A percentile compares a stretch with the other conserved stretches of the same genome.
phyloP scores from a whole-genome alignment of 1,140 invertebrate species.

The Limonius californicus region DNA sequence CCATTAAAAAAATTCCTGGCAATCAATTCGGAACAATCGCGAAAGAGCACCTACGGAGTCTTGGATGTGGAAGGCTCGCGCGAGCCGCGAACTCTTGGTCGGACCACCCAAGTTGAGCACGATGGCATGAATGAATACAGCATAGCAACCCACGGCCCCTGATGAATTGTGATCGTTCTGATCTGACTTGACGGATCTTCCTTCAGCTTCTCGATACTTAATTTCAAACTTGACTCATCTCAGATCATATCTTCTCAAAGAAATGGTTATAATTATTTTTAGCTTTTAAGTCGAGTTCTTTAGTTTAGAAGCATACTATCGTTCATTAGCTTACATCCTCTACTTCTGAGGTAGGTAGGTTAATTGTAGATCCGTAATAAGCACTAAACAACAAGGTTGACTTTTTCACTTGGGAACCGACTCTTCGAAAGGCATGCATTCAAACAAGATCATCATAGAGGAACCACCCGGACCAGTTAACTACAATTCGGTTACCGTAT shows the following conservation, averaged over 20 bases:
- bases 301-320: neutral
- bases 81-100: conserved; percentile 26
- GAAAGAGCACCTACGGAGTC: no score
- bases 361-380: neutral
- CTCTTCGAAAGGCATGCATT: no score
- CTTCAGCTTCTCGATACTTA: conserved; percentile 24
- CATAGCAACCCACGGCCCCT: conserved; percentile 38
- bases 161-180: conserved; percentile 40
- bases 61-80: conserved; percentile 11
- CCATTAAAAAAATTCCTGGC: no score
- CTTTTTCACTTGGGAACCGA: no score
- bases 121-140: conserved; percentile 38
- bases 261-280: conserved; percentile 9
- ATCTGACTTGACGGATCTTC: conserved; percentile 36
- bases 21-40: no score
- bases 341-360: neutral
- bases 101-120: conserved; percentile 39
- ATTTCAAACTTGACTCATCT: conserved; percentile 16
- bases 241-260: conserved; percentile 15
- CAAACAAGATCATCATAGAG: no score
- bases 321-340: neutral
- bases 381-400: no score
- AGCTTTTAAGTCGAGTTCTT: neutral
- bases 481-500: no score
- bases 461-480: no score